Evolutionary conservation across 2,797 vertebrate genomes (phyloP).

Genomic region (Coranthus polyacanthus): DNA sequence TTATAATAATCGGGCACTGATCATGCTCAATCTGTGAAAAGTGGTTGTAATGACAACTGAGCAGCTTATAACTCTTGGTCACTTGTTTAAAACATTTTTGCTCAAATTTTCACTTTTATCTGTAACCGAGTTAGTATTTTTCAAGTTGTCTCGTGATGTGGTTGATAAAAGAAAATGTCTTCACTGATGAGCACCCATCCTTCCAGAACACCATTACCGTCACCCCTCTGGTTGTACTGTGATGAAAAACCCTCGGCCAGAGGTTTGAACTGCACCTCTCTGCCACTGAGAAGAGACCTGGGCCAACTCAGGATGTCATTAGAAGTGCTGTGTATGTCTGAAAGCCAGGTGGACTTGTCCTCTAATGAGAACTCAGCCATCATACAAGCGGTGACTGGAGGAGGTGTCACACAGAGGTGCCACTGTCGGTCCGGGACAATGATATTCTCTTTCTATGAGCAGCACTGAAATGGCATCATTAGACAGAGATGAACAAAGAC

Average conservation of each 20-base stretch:
- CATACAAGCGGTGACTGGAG: conserved; percentile 61
- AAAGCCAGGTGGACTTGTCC: conserved; percentile 70
- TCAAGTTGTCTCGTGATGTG: conserved; percentile 17
- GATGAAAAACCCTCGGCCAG: conserved; percentile 37
- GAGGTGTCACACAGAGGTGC: conserved; percentile 63
- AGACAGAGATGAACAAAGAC: conserved; percentile 45
- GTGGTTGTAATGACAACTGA: conserved; percentile 26
- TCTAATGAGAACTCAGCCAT: conserved; percentile 72
- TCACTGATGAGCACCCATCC: conserved; percentile 54
- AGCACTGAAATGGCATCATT: conserved; percentile 71
- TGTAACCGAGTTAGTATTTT: conserved; percentile 1
- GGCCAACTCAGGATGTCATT: conserved; percentile 74
- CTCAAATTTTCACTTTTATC: neutral
- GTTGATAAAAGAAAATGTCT: conserved; percentile 2
- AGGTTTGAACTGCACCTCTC: conserved; percentile 65
- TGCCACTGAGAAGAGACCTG: conserved; percentile 55
- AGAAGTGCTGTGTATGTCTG: conserved; percentile 61
- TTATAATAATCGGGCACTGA: conserved; percentile 25
- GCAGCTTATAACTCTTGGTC: conserved; percentile 12
- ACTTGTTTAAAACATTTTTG: conserved; percentile 9
- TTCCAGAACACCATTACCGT: conserved; percentile 60
- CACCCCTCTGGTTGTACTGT: conserved; percentile 58
- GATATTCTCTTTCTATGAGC: conserved; percentile 49
- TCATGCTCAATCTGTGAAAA: conserved; percentile 29
- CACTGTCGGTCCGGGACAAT: conserved; percentile 55